Evolutionary conservation across 1,140 invertebrate genomes (phyloP), one percentile per base, ranked within the genome.

Genomic region (Drosophila takahashii): DNA sequence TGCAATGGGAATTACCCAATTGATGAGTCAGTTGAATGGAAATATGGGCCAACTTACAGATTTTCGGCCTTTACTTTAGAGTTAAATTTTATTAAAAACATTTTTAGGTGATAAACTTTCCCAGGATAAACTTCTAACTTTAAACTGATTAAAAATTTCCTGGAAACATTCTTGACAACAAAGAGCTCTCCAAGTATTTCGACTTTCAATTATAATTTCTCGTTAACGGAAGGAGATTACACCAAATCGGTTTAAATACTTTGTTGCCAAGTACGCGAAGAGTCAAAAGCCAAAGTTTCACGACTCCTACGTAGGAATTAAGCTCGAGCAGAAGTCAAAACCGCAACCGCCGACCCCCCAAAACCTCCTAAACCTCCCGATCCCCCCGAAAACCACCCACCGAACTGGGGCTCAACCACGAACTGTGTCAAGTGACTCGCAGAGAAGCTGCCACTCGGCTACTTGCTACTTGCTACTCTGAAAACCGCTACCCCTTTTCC

Each of bases 361-460:
- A 15, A 8, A 15, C 52, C 37, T 16, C 59, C 3, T 9, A 9
- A n/a, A 7, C 34, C 16, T 1, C 36, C 45, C 16, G 11, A 41
- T 3, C n/a, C 36, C 37, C 44, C 45, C 27, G n/a, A 18, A 64
- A 47, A 29, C 62, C 48, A 69, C 26, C 66, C 50, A 47, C 67
- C 18, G 57, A 32, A 13, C 41, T 69, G 32, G 27, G 44, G 18
- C 60, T 42, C 44, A 60, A 34, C 66, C 69, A 32, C 66, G 37
- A 72, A 58, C 71, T 76, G 61, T 76, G 72, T 76, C 72, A 76
- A 76, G 71, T 76, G 72, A 56, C 39, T 53, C 16, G 59, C 44
- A 37, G 71, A 58, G 52, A 51, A 41, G 53, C 60, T 56, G 59
- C 42, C 16, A 16, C 34, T 48, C 37, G 15, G 29, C 58, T 44